phyloP scores from a whole-genome alignment of 1,140 invertebrate genomes.

The Drosophila eugracilis region DNA sequence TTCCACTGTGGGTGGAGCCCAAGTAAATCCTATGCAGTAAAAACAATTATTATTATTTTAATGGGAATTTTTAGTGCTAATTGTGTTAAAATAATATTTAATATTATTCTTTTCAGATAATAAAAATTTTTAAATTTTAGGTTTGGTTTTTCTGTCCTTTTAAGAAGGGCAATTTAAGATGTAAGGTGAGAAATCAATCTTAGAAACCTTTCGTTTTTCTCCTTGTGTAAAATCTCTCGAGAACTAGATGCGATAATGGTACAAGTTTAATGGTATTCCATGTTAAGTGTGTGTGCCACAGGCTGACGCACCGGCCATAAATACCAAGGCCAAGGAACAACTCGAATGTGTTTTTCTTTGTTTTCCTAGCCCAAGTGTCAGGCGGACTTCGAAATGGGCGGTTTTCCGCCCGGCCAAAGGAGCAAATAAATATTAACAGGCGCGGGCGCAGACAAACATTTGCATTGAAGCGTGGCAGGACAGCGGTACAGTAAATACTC shows the following conservation, averaged over 20 bases:
- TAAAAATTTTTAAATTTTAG: no score
- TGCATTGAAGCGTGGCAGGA: constrained; percentile 41
- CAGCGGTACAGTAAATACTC: constrained; percentile 27
- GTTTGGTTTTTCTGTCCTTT: no score
- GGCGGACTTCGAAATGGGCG: constrained; percentile 18
- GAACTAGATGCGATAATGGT: constrained; percentile 18
- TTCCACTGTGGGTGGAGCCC: constrained; percentile 66
- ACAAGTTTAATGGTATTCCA: constrained; percentile 37
- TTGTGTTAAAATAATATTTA: no score
- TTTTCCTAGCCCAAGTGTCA: constrained; percentile 50
- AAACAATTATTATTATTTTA: not conserved
- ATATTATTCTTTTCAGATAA: no score
- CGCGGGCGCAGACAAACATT: constrained; percentile 65
- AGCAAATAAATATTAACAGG: constrained; percentile 54
- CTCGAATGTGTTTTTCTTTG: constrained; percentile 73
- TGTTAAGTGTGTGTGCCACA: constrained; percentile 61
- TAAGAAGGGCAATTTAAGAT: no score
- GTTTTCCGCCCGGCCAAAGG: constrained; percentile 18
- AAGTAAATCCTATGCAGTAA: constrained; percentile 7
- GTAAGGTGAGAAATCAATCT: no score
- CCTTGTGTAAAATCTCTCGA: constrained; percentile 12
- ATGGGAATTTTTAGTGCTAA: no score
- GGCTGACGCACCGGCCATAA: constrained; percentile 68
- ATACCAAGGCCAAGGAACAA: constrained; percentile 76
- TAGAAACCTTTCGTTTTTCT: no score